Conservation (phyloP, 2,113 vertebrate genomes). For the Crotalus tigris region DNA sequence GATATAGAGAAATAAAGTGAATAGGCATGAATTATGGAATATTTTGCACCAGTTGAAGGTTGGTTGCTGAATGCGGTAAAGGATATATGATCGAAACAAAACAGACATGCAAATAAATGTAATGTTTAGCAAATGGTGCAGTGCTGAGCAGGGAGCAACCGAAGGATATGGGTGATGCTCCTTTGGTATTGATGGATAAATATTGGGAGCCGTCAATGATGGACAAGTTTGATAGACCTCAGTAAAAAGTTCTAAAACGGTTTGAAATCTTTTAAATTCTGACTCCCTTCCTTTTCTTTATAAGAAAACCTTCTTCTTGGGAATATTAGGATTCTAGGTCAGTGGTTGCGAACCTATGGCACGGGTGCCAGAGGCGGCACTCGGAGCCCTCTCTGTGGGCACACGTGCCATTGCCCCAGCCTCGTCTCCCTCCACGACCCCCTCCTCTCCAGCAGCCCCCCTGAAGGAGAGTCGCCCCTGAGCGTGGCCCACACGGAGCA, state of each 20-base stretch:
- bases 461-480: too few relatives aligned
- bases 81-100: background rate
- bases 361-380: too few relatives aligned
- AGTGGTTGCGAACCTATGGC: too few relatives aligned
- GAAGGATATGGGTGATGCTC: background rate
- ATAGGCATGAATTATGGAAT: background rate
- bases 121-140: background rate
- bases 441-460: too few relatives aligned
- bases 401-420: too few relatives aligned
- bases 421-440: too few relatives aligned
- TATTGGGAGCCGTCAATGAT: background rate
- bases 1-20: background rate
- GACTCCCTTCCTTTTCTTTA: background rate
- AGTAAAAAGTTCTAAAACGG: background rate
- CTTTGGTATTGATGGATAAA: background rate
- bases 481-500: too few relatives aligned
- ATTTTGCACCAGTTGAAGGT: background rate
- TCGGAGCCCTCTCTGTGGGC: too few relatives aligned
- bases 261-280: background rate
- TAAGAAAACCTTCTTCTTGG: background rate
- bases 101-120: background rate
- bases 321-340: background rate
- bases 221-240: background rate
- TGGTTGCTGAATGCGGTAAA: background rate
- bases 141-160: background rate